A percentile compares a stretch with the other conserved stretches of the same genome.
phyloP scores from a whole-genome alignment of 2,113 vertebrate species.

The Siphamia tubifer region DNA sequence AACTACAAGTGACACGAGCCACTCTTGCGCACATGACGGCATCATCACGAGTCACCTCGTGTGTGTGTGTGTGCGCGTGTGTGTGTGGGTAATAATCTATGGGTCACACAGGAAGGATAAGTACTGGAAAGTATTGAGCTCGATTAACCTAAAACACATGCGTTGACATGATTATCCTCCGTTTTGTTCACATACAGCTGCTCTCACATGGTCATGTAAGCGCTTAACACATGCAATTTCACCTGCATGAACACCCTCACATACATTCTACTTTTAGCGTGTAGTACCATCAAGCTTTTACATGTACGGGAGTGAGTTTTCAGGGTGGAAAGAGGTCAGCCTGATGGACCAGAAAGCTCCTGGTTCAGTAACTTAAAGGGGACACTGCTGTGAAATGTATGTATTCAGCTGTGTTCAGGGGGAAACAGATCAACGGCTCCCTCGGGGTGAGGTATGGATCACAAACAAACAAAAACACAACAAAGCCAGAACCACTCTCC shows the following conservation, averaged over 20 bases:
- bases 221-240: conserved; percentile 21
- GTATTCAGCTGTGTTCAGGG: conserved; percentile 11
- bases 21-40: conserved; percentile 26
- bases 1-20: neutral
- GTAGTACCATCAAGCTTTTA: neutral
- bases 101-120: neutral
- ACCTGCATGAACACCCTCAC: neutral
- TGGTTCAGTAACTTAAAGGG: conserved; percentile 39
- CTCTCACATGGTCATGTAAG: conserved; percentile 16
- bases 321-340: neutral
- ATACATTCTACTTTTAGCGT: conserved; percentile 2
- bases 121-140: neutral
- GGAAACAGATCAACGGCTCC: neutral
- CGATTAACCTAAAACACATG: neutral
- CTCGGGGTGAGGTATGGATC: neutral
- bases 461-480: too few species aligned
- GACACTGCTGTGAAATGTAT: conserved; percentile 4
- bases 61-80: too few species aligned
- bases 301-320: neutral
- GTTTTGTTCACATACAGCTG: conserved; percentile 7
- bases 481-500: neutral
- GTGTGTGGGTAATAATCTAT: too few species aligned
- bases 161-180: neutral
- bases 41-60: neutral
- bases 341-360: conserved; percentile 29